phyloP scores from a whole-genome alignment of 2,113 vertebrate genomes.

The Pelecanoides urinatrix region DNA sequence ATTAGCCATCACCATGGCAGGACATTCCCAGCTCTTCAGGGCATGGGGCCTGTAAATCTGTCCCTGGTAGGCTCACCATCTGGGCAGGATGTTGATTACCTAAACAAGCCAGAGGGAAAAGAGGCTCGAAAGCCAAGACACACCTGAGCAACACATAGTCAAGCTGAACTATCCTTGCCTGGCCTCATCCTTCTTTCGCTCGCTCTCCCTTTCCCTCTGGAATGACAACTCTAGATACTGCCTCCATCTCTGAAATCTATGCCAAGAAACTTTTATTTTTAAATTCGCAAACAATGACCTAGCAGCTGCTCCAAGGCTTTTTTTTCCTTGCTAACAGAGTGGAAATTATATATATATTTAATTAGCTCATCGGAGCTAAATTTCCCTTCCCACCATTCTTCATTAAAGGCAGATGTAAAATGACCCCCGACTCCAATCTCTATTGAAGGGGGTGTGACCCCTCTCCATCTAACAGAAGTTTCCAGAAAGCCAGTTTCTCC shows the following conservation, averaged over 20 bases:
- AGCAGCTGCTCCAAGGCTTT: conserved; percentile 48
- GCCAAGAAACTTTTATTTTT: conserved; percentile 78
- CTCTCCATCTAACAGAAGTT: conserved; percentile 20
- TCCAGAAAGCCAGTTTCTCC: conserved; percentile 57
- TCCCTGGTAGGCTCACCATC: neutral
- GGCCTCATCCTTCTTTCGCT: neutral
- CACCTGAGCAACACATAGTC: conserved; percentile 42
- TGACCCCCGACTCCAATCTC: conserved; percentile 57
- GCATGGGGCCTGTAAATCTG: neutral
- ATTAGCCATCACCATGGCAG: neutral
- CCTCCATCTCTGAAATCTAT: conserved; percentile 26
- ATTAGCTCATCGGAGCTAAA: conserved; percentile 62
- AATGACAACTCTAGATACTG: neutral
- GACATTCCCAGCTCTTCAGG: neutral
- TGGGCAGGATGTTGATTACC: conserved; percentile 4
- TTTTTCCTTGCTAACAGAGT: conserved; percentile 21
- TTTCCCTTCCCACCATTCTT: conserved; percentile 65
- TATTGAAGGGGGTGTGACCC: conserved; percentile 52
- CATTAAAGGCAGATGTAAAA: conserved; percentile 55
- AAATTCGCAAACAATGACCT: conserved; percentile 72
- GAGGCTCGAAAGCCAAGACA: conserved; percentile 22
- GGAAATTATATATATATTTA: conserved; percentile 71
- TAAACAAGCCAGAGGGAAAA: conserved; percentile 41
- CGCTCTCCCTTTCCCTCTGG: neutral
- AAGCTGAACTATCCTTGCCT: neutral